Evolutionary conservation across 1,140 invertebrate genomes (phyloP).

Genomic region (Apis cerana): DNA sequence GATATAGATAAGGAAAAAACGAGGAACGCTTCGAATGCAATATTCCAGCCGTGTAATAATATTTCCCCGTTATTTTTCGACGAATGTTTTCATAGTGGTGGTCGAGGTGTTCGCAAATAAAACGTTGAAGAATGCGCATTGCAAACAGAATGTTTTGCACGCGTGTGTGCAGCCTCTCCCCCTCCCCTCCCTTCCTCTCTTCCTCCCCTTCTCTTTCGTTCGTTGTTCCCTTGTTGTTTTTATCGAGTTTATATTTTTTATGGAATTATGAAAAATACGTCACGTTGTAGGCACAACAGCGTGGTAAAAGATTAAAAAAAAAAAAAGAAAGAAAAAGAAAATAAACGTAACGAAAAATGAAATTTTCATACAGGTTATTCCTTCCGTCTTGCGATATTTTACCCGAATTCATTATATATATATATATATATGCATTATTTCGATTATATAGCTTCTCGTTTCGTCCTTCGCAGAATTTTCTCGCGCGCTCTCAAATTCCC

Average conservation of each 20-base stretch:
- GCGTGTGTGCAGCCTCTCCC: too few species aligned
- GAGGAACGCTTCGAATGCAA: conserved; percentile 5
- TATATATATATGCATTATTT: not conserved
- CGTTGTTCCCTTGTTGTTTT: not conserved
- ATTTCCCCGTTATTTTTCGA: conserved; percentile 29
- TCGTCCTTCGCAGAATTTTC: not conserved
- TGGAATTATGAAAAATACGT: conserved; percentile 32
- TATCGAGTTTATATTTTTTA: conserved; percentile 26
- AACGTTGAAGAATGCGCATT: conserved; percentile 31
- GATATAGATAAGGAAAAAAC: conserved; percentile 38
- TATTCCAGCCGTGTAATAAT: conserved; percentile 41
- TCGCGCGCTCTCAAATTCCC: not conserved
- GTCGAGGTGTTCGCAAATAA: conserved; percentile 38
- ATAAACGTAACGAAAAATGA: not conserved
- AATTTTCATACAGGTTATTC: conserved; percentile 11
- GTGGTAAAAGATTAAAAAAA: too few species aligned
- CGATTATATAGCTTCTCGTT: not conserved
- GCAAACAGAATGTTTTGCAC: conserved; percentile 39
- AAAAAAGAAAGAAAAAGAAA: not conserved
- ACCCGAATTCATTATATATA: not conserved
- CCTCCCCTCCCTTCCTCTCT: not conserved
- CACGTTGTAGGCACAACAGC: not conserved
- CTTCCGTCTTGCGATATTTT: not conserved
- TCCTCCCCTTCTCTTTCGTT: not conserved
- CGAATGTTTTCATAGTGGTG: conserved; percentile 6